Conservation (phyloP, 2,888 invertebrate genomes). For the Zele albiditarsus region DNA sequence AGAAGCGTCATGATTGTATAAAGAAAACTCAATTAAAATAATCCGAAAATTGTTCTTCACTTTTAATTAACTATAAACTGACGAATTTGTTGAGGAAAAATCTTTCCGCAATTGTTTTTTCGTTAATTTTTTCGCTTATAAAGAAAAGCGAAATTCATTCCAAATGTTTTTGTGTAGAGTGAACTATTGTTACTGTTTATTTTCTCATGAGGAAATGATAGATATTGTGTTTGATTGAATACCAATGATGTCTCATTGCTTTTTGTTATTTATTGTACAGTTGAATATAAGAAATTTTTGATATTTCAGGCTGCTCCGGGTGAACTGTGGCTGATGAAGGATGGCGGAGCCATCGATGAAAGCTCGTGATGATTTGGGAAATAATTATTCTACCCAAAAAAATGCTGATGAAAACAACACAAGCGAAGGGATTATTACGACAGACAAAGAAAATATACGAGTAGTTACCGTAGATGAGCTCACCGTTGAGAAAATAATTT, state of each 20-base stretch:
- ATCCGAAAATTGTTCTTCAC: no score
- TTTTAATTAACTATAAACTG: no score
- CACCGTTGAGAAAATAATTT: constrained; percentile 59
- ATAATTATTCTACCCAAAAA: not conserved
- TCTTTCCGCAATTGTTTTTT: no score
- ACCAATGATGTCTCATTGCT: not conserved
- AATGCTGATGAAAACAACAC: constrained; percentile 18
- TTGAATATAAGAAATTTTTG: constrained; percentile 6
- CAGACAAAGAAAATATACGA: constrained; percentile 45
- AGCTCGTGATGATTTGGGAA: constrained; percentile 38
- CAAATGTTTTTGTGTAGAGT: no score
- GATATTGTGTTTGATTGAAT: no score
- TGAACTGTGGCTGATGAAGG: constrained; percentile 28
- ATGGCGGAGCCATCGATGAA: constrained; percentile 49
- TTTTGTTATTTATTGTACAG: not conserved
- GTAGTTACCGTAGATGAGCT: constrained; percentile 60
- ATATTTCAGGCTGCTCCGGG: constrained; percentile 49
- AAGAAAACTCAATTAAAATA: no score
- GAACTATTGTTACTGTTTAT: no score
- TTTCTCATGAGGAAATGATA: no score
- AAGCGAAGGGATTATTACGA: constrained; percentile 7
- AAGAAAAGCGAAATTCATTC: no score
- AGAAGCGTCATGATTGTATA: no score
- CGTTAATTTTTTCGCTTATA: no score
- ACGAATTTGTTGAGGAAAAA: no score